These are phyloP conservation scores for Echinops telfairi DNA, from an alignment of 2,113 vertebrate genomes.

Conservation along the genomic window DNA sequence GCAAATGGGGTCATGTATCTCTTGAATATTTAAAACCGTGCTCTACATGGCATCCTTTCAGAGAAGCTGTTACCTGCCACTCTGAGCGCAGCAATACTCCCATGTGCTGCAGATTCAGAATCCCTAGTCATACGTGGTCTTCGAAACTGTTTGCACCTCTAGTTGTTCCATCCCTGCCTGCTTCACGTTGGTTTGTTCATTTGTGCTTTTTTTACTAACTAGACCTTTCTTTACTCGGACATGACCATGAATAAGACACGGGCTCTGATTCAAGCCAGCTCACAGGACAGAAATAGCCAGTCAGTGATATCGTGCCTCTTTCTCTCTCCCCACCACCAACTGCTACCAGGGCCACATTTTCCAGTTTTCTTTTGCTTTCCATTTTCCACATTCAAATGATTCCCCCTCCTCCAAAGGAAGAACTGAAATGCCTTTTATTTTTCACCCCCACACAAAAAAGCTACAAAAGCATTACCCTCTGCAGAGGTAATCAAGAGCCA, in stretches of 20 bases:
- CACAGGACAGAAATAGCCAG: neutral
- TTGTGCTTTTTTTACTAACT: neutral
- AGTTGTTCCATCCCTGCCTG: neutral
- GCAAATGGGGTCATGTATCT: slow-evolving; percentile 50
- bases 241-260: slow-evolving; percentile 20
- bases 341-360: neutral
- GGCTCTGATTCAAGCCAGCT: neutral
- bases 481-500: neutral
- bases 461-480: neutral
- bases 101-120: neutral
- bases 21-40: slow-evolving; percentile 76
- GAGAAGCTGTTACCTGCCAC: slow-evolving; percentile 65
- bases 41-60: slow-evolving; percentile 70
- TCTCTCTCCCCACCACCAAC: neutral
- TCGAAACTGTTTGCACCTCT: neutral
- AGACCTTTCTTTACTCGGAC: neutral
- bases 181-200: slow-evolving; percentile 3
- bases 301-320: neutral
- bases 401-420: neutral
- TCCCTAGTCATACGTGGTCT: neutral
- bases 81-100: slow-evolving; percentile 16
- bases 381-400: slow-evolving; percentile 12
- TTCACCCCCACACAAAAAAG: neutral
- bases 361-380: slow-evolving; percentile 24
- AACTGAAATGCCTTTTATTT: neutral